Percentiles rank a stretch among this genome's conserved stretches.
Conservation (phyloP, 2,888 invertebrate species). For the Atrina japonica region DNA sequence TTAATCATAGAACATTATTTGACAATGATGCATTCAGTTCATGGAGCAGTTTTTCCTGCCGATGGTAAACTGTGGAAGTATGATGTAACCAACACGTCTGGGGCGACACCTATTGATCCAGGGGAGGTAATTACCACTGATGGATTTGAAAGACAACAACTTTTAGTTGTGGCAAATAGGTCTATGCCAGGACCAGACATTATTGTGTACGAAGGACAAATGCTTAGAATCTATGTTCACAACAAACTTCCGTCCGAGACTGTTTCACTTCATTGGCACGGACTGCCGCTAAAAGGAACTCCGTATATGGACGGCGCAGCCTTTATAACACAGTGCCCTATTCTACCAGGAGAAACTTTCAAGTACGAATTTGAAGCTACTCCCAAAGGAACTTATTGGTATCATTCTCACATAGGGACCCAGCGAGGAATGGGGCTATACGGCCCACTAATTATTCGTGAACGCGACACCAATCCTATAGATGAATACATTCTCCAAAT, state of each 20-base stretch:
- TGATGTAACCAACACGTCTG: slow-evolving; percentile 52
- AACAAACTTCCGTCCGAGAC: slow-evolving; percentile 63
- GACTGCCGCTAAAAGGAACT: slow-evolving; percentile 57
- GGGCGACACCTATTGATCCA: slow-evolving; percentile 42
- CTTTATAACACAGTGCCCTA: slow-evolving; percentile 66
- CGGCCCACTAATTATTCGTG: slow-evolving; percentile 55
- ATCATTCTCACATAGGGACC: slow-evolving; percentile 56
- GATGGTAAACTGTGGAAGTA: slow-evolving; percentile 59
- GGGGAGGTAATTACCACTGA: slow-evolving; percentile 69
- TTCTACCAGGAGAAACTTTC: slow-evolving; percentile 53
- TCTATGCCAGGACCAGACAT: slow-evolving; percentile 71
- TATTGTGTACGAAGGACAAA: slow-evolving; percentile 71
- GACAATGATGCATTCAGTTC: slow-evolving; percentile 59
- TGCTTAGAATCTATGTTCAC: slow-evolving; percentile 63
- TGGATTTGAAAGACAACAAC: slow-evolving; percentile 56
- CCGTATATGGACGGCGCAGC: slow-evolving; percentile 69
- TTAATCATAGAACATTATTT: slow-evolving; percentile 35
- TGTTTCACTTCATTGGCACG: slow-evolving; percentile 74
- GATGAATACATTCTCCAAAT: slow-evolving; percentile 53
- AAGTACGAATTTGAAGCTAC: slow-evolving; percentile 55
- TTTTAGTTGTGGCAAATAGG: slow-evolving; percentile 70
- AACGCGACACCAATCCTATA: slow-evolving; percentile 15
- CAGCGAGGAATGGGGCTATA: slow-evolving; percentile 56
- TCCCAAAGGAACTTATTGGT: slow-evolving; percentile 56
- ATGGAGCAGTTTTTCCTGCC: slow-evolving; percentile 51